Evolutionary conservation across 2,888 invertebrate genomes (phyloP), one percentile per base, ranked within the genome.

Genomic region (Nycteola revayana): DNA sequence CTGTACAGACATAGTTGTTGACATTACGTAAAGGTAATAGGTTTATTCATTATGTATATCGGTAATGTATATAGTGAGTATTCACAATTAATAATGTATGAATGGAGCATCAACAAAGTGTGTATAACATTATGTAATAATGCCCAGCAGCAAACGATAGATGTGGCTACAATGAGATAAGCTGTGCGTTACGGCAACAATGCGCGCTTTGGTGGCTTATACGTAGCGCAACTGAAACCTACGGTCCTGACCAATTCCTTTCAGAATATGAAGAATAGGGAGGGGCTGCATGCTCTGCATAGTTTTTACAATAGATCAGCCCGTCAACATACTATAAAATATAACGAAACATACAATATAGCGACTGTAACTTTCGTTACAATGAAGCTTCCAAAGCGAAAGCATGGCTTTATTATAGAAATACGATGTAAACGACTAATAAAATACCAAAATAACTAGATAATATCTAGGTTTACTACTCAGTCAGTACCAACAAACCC

Each of bases 241-340:
- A 30, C 10, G 42, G 49, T 35, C 38, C 42, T 42, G 39, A 42
- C 48, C 46, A 48, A 54, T 50, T 48, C 35, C 51, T 51, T 51
- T 37, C 42, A 47, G 46, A 51, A 37, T 31, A 42, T 43, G 31
- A 39, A 36, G 36, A 29, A 46, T 52, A 44, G 68, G 76, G 73
- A 69, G 69, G 64, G 74, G 69, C 67, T 57, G 59, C 67, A 66
- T 63, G 64, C 63, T 72, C 58, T 57, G 56, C 55, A 54, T 54
- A 60, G 47, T 52, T 58, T 48, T 49, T 50, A 49, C 50, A 60
- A 61, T 46, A 42, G 58, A 46, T 28, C 42, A 48, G 53, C 49
- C 38, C 42, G 49, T 54, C 50, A 39, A 42, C 49, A 48, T 53
- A 48, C 46, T 45, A 51, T 44, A 48, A 52, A n/a, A 39, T 36